Percentiles rank a stretch among this genome's conserved stretches.
Conservation (phyloP, 2,888 invertebrate genomes). For the Megastigmus dorsalis region DNA sequence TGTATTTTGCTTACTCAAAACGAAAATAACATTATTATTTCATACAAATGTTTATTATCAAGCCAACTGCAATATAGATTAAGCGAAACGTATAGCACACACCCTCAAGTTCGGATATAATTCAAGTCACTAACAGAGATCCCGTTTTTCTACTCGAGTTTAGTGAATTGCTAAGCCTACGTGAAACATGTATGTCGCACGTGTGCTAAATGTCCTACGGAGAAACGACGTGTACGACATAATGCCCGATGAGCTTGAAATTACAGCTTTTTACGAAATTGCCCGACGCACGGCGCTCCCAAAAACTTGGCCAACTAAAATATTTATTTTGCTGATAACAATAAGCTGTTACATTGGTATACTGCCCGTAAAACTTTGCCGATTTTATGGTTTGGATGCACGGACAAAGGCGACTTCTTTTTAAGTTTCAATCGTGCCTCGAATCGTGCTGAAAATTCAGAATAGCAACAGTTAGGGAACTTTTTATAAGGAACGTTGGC, state of each 20-base stretch:
- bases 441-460: too few relatives aligned
- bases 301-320: conserved; percentile 1
- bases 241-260: conserved; percentile 3
- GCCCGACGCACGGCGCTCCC: not conserved
- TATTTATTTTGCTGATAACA: conserved; percentile 11
- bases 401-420: too few relatives aligned
- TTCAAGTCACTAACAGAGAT: conserved; percentile 3
- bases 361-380: not conserved
- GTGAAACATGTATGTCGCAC: not conserved
- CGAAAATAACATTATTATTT: too few relatives aligned
- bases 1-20: too few relatives aligned
- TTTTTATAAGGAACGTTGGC: too few relatives aligned
- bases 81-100: not conserved
- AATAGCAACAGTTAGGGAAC: too few relatives aligned
- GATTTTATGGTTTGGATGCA: not conserved
- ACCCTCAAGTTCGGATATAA: not conserved
- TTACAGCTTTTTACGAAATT: conserved; percentile 13
- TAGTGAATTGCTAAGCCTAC: conserved; percentile 14
- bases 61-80: not conserved
- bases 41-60: not conserved
- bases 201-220: conserved; percentile 5
- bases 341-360: not conserved
- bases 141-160: conserved; percentile 3
- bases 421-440: too few relatives aligned
- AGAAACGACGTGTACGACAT: not conserved